These are phyloP conservation scores for Chaetoderma sp. DNA, from an alignment of 2,888 invertebrate genomes.

Conservation along the genomic window DNA sequence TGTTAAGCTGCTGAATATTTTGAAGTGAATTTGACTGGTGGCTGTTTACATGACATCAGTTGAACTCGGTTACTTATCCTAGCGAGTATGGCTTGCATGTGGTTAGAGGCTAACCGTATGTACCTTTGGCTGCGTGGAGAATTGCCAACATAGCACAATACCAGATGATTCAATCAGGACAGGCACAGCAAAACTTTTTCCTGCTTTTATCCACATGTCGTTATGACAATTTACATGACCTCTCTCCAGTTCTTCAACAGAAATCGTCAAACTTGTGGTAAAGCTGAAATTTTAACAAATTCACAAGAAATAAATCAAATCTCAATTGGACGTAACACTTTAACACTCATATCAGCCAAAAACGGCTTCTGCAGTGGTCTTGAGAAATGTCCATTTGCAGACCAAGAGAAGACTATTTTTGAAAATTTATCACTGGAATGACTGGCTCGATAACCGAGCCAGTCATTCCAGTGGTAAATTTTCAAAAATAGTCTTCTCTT, in stretches of 20 bases:
- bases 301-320: neutral
- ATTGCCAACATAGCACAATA: slow-evolving; percentile 65
- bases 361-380: no score
- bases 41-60: neutral
- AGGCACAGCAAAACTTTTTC: slow-evolving; percentile 61
- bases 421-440: no score
- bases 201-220: slow-evolving; percentile 64
- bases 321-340: no score
- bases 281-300: slow-evolving; percentile 45
- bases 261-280: slow-evolving; percentile 45
- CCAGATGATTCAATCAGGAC: slow-evolving; percentile 48
- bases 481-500: no score
- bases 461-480: no score
- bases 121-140: slow-evolving; percentile 68
- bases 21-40: no score
- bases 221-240: slow-evolving; percentile 53
- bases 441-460: no score
- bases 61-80: neutral
- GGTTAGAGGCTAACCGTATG: neutral
- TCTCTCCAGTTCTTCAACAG: slow-evolving; percentile 49
- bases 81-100: neutral
- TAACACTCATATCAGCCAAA: no score
- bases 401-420: no score
- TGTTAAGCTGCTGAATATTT: no score
- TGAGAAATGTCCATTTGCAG: no score